Percentiles rank a stretch among this genome's conserved stretches.
Evolutionary conservation across 2,113 vertebrate genomes (phyloP).

Genomic region (Bujurquina vittata): DNA sequence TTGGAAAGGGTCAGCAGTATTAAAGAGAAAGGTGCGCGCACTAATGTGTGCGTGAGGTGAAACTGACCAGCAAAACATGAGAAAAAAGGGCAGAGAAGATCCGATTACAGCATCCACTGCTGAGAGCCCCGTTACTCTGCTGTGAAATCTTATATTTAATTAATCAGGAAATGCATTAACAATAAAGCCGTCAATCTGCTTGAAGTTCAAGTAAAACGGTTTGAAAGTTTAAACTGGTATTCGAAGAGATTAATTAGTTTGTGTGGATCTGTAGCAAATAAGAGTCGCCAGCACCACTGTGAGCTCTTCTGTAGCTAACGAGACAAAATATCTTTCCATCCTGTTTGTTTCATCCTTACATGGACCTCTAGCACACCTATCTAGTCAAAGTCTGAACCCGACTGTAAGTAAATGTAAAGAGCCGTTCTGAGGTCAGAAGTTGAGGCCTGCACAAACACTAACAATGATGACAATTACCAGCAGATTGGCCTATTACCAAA

Average conservation of each 20-base stretch:
- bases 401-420: slow-evolving; percentile 45
- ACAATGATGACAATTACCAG: slow-evolving; percentile 69
- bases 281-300: neutral
- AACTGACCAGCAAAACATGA: neutral
- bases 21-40: neutral
- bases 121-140: too few species aligned
- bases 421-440: slow-evolving; percentile 54
- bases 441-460: slow-evolving; percentile 59
- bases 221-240: neutral
- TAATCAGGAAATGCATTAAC: too few species aligned
- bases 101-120: too few species aligned
- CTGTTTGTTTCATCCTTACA: slow-evolving; percentile 1
- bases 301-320: neutral
- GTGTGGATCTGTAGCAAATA: neutral
- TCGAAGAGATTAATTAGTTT: neutral
- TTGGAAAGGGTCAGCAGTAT: neutral
- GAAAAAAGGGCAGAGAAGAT: too few species aligned
- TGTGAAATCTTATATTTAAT: too few species aligned
- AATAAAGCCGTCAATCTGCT: neutral
- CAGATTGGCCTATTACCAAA: slow-evolving; percentile 71
- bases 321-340: neutral
- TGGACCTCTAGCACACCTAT: neutral
- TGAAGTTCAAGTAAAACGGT: slow-evolving; percentile 9
- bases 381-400: neutral
- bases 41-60: neutral